A percentile compares a stretch with the other conserved stretches of the same genome.
Conservation (phyloP, 2,888 invertebrate species). For the Nomada ferruginata region DNA sequence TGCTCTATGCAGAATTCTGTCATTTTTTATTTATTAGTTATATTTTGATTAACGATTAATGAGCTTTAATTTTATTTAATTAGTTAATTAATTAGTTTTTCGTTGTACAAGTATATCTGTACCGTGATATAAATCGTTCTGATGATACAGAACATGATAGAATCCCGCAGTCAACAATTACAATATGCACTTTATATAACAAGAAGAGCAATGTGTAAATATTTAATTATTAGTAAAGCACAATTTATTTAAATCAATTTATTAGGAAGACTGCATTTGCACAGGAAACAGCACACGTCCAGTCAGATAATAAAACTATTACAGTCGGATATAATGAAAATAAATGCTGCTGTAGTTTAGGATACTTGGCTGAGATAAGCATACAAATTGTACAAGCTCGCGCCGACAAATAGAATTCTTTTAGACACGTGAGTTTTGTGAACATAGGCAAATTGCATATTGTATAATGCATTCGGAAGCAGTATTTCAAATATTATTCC, state of each 20-base stretch:
- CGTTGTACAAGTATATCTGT: background rate
- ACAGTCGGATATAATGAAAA: slow-evolving; percentile 28
- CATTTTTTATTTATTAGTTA: slow-evolving; percentile 1
- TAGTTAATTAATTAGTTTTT: slow-evolving; percentile 1
- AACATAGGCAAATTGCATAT: slow-evolving; percentile 25
- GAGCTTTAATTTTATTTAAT: slow-evolving; percentile 8
- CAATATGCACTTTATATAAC: slow-evolving; percentile 18
- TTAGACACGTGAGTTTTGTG: slow-evolving; percentile 48
- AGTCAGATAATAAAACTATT: slow-evolving; percentile 66
- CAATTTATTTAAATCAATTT: slow-evolving; percentile 53
- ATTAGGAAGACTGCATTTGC: slow-evolving; percentile 59
- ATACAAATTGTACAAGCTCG: slow-evolving; percentile 41
- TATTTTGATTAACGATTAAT: slow-evolving; percentile 1
- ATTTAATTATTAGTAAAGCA: slow-evolving; percentile 57
- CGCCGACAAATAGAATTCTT: slow-evolving; percentile 22
- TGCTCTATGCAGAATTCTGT: slow-evolving; percentile 16
- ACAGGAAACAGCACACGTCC: slow-evolving; percentile 66
- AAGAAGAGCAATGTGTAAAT: slow-evolving; percentile 39
- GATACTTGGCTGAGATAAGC: slow-evolving; percentile 10
- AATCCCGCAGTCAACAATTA: slow-evolving; percentile 15
- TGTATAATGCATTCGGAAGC: background rate
- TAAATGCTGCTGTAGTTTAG: slow-evolving; percentile 16
- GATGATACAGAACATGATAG: slow-evolving; percentile 11
- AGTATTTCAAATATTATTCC: slow-evolving; percentile 43
- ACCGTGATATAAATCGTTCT: slow-evolving; percentile 10